Evolutionary conservation across 2,113 vertebrate species (phyloP).

Genomic region (Sula dactylatra): DNA sequence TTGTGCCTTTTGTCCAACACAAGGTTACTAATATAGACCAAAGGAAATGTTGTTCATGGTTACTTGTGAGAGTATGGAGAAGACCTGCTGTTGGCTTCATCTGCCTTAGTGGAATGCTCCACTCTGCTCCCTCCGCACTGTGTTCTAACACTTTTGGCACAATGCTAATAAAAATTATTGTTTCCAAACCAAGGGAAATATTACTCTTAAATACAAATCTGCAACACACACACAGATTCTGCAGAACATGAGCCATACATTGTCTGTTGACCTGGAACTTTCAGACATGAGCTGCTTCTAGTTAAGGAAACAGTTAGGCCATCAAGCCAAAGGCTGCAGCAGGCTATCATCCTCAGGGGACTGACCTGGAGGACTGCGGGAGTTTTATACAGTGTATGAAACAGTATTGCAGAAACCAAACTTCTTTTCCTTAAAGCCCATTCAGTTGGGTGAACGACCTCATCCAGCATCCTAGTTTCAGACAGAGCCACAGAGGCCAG

Average conservation of each 20-base stretch:
- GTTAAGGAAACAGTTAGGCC: background rate
- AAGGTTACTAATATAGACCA: background rate
- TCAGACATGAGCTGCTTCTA: background rate
- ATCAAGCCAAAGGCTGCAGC: background rate
- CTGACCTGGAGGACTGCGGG: background rate
- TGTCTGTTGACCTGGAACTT: background rate
- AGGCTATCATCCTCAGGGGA: background rate
- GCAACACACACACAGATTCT: background rate
- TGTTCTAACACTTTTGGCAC: background rate
- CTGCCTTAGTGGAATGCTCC: background rate
- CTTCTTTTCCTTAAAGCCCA: background rate
- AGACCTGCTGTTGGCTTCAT: background rate
- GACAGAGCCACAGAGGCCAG: background rate
- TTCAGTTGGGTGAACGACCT: background rate
- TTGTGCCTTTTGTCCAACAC: background rate
- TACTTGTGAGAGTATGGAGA: background rate
- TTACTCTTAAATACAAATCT: background rate
- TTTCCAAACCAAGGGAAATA: background rate
- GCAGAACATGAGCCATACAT: background rate
- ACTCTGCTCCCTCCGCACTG: background rate
- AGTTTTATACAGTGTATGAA: background rate
- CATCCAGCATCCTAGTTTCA: background rate
- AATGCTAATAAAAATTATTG: background rate
- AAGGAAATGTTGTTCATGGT: background rate
- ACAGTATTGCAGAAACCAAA: background rate